Base-by-base conservation (phyloP, 1,140 invertebrate genomes). In the Drosophila obscura region DNA sequence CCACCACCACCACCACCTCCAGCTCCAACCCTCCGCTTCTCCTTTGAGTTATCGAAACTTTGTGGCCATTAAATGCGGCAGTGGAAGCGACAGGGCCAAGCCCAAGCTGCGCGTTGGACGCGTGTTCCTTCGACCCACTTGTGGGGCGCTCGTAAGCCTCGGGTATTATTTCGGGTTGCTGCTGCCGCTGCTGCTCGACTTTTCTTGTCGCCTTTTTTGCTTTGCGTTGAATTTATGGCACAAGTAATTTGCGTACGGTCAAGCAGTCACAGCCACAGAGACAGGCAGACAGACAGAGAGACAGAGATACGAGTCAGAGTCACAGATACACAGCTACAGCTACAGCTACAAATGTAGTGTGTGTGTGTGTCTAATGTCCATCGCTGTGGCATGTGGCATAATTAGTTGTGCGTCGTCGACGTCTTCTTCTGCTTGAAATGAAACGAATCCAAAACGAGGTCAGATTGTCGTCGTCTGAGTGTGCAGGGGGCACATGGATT, bases 211-310 rank as follows among this genome's bases (percentile, higher is more conserved):
- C 77, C 22, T 24, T 71, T 71, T 59, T 53, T 43, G 57, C 51
- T 62, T n/a, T n/a, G n/a, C 55, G 35, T 58, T 57, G 72, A 88
- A 89, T 88, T 88, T 88, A 88, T 88, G 83, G 88, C 84, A 88
- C 76, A 88, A 88, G 84, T 88, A 83, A 88, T 88, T 88, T 88
- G 83, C 76, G 84, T 89, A 88, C 84, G 83, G 83, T 88, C 83
- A 85, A 87, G 82, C 78, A 65, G 59, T 52, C 68, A 65, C 52
- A 58, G 51, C 39, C 71, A 39, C 48, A 58, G 43, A 44, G 50
- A 62, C 71, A 58, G 66, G 28, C 65, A 63, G 67, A 71, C 57
- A 50, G 13, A 68, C 48, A 44, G 7, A 51, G 24, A 51, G 41
- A 61, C n/a, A 22, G 19, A 45, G 43, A 48, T 19, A 19, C 19